Conservation (phyloP, 2,888 invertebrate genomes). For the Punctoribates punctum region DNA sequence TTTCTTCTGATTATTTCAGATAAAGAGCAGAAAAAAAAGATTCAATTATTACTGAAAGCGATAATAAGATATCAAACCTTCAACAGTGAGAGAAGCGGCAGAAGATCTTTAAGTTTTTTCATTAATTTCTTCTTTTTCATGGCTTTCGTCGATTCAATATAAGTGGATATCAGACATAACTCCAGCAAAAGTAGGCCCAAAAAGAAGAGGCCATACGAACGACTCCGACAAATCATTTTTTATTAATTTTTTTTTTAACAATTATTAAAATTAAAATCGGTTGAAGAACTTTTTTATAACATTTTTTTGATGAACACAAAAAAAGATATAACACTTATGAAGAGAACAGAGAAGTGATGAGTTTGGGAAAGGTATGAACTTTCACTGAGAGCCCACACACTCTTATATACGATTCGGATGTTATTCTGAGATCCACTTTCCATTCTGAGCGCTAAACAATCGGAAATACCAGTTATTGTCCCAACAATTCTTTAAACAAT, state of each 20-base stretch:
- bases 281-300: not conserved
- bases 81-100: slow-evolving; percentile 37
- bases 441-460: not conserved
- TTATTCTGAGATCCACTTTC: not conserved
- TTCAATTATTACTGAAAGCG: not conserved
- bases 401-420: not conserved
- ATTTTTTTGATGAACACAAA: not conserved
- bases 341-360: not conserved
- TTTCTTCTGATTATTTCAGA: slow-evolving; percentile 12
- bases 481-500: not conserved
- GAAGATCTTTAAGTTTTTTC: slow-evolving; percentile 41
- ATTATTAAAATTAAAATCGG: not conserved
- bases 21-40: not conserved
- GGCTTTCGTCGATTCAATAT: slow-evolving; percentile 20
- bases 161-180: slow-evolving; percentile 22
- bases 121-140: slow-evolving; percentile 41
- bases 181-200: slow-evolving; percentile 33
- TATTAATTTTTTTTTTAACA: not conserved
- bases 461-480: slow-evolving; percentile 4
- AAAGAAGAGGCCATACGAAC: not conserved
- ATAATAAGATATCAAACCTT: slow-evolving; percentile 27
- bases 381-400: not conserved
- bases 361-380: not conserved
- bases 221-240: not conserved
- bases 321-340: not conserved